Base-by-base conservation (phyloP, 2,888 invertebrate genomes). In the Dolichopus griseipennis region DNA sequence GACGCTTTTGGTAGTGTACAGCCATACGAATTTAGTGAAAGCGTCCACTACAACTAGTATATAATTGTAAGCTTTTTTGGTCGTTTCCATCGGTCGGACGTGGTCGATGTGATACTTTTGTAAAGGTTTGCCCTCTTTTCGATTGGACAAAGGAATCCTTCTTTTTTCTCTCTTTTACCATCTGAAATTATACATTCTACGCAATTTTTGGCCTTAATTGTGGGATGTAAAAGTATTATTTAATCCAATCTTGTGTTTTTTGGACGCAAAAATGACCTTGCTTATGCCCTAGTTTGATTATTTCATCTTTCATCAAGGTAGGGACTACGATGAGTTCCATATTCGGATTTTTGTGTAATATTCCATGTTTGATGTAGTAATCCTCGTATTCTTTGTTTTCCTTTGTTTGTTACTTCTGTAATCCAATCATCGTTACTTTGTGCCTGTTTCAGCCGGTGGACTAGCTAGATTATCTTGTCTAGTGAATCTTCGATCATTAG, bases 181-280 rank as follows among this genome's bases (percentile, higher is more conserved):
- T 72, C 67, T 0, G 66, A 34, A 10, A 72, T 65, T 8, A 71
- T 71, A 43, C 72, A 73, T 37, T 69, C 68, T 1, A 72, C 43
- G 61, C 71, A 72, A 5, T 66, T 68, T 67, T 64, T 69, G 4
- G 72, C 69, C 15, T 37, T n/a, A 70, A 41, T 15, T 71, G 41
- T 21, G 70, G 70, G 20, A 73, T 70, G 41, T 21, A 71, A 64
- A 68, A 71, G 2, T 65, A n/a, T 63, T 69, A 70, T 27, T 71
- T 69, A 2, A 73, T 15, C 3, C 69, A 27, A 8, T 71, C 71
- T 52, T 64, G 66, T 0, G 66, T 72, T 64, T 71, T 72, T 43
- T 67, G 70, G 12, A 52, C 27, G n/a, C 64, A 63, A 22, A 68
- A 72, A 33, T 71, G 70, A n/a, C 71, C 70, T 67, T 73, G 70